Conservation (phyloP, 2,797 vertebrate genomes). For the Sarcophilus harrisii region DNA sequence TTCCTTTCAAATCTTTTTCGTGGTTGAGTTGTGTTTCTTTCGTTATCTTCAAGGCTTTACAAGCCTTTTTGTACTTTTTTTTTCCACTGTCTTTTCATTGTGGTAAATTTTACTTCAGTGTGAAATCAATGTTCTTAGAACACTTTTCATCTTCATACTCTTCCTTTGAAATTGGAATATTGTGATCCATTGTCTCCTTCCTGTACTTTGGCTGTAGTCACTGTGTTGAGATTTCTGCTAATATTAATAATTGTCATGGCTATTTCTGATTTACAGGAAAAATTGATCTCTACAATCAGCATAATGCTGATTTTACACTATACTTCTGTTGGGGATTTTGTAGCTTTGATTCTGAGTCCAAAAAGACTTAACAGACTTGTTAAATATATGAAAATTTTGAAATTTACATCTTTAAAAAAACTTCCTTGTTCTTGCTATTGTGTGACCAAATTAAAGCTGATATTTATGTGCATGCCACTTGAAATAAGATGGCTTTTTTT, state of each 20-base stretch:
- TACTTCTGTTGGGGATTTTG: background rate
- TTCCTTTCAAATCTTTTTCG: conserved; percentile 77
- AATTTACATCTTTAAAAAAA: background rate
- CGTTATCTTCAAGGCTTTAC: conserved; percentile 85
- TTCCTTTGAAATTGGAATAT: conserved; percentile 94
- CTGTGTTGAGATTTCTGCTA: conserved; percentile 95
- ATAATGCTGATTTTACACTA: conserved; percentile 91
- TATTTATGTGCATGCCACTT: background rate
- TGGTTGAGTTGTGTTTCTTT: conserved; percentile 65
- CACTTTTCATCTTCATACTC: conserved; percentile 94
- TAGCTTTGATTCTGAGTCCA: background rate
- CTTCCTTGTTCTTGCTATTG: background rate
- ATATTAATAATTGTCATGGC: conserved; percentile 97
- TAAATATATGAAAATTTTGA: background rate
- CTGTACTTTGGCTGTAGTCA: conserved; percentile 93
- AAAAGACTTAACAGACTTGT: background rate
- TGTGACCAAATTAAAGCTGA: background rate
- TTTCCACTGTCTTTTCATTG: conserved; percentile 95
- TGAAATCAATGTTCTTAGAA: conserved; percentile 91
- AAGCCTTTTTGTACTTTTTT: conserved; percentile 92
- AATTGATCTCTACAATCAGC: conserved; percentile 95
- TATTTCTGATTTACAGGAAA: conserved; percentile 90
- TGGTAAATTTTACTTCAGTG: conserved; percentile 98
- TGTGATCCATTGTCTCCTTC: conserved; percentile 94
- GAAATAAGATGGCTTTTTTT: background rate